Evolutionary conservation across 1,140 invertebrate species (phyloP).

Genomic region (Adoxophyes honmai): DNA sequence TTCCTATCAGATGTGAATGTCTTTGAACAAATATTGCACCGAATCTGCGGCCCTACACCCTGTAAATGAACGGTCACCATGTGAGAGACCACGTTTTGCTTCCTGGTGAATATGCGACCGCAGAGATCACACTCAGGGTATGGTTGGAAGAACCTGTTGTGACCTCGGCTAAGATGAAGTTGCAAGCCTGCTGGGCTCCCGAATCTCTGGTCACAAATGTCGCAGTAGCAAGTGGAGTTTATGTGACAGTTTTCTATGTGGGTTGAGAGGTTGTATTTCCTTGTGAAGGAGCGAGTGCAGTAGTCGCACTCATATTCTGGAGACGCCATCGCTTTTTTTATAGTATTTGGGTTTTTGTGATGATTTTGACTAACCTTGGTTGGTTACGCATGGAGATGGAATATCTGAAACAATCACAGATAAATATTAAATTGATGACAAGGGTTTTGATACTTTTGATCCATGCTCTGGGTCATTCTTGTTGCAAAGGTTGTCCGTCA

Average conservation of each 20-base stretch:
- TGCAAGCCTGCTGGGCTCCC: slow-evolving; percentile 41
- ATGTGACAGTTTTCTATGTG: slow-evolving; percentile 60
- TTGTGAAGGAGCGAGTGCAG: slow-evolving; percentile 48
- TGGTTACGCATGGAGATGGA: too few species aligned
- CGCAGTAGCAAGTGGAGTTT: slow-evolving; percentile 41
- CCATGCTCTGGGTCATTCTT: too few species aligned
- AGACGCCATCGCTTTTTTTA: background rate
- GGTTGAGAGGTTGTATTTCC: slow-evolving; percentile 54
- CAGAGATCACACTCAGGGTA: slow-evolving; percentile 61
- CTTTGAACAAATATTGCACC: slow-evolving; percentile 43
- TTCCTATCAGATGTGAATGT: slow-evolving; percentile 49
- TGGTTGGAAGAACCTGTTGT: slow-evolving; percentile 42
- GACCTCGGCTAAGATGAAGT: slow-evolving; percentile 41
- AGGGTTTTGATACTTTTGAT: too few species aligned
- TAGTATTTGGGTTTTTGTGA: background rate
- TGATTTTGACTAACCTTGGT: too few species aligned
- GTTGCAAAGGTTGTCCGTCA: too few species aligned
- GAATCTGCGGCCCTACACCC: slow-evolving; percentile 28
- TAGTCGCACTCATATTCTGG: slow-evolving; percentile 50
- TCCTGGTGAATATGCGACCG: slow-evolving; percentile 53
- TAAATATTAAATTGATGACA: too few species aligned
- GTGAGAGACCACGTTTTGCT: slow-evolving; percentile 55
- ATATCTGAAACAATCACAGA: too few species aligned
- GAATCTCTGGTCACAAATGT: slow-evolving; percentile 46
- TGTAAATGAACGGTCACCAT: slow-evolving; percentile 55